Evolutionary conservation across 2,888 invertebrate species (phyloP).

Genomic region (Pelosia muscerda): DNA sequence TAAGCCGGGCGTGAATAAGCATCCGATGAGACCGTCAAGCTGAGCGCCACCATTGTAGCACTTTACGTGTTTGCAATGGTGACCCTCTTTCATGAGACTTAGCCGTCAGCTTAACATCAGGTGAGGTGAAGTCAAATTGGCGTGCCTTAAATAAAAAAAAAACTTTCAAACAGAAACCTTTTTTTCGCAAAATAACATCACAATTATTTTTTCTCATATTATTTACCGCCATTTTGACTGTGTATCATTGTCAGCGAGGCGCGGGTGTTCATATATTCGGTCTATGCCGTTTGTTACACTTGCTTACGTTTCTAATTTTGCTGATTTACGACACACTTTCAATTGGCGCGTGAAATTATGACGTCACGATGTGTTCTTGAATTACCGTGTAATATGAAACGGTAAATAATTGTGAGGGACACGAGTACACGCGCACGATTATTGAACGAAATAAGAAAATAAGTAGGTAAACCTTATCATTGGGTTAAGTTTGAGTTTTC

Average conservation of each 20-base stretch:
- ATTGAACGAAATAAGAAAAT: neutral
- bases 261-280: constrained; percentile 16
- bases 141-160: no score
- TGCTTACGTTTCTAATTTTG: constrained; percentile 25
- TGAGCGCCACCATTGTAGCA: no score
- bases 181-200: no score
- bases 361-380: constrained; percentile 16
- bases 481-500: no score
- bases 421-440: neutral
- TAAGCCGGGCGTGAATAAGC: no score
- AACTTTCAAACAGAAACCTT: no score
- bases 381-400: constrained; percentile 18
- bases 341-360: constrained; percentile 19
- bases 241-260: constrained; percentile 15
- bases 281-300: constrained; percentile 13
- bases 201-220: neutral
- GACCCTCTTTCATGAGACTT: no score
- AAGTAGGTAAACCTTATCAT: no score
- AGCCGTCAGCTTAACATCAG: no score
- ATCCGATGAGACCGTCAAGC: no score
- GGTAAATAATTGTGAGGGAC: neutral
- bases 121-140: no score
- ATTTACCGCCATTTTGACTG: constrained; percentile 1
- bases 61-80: no score
- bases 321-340: constrained; percentile 26